Evolutionary conservation across 2,888 invertebrate species (phyloP).

Genomic region (Ophion ellenae): DNA sequence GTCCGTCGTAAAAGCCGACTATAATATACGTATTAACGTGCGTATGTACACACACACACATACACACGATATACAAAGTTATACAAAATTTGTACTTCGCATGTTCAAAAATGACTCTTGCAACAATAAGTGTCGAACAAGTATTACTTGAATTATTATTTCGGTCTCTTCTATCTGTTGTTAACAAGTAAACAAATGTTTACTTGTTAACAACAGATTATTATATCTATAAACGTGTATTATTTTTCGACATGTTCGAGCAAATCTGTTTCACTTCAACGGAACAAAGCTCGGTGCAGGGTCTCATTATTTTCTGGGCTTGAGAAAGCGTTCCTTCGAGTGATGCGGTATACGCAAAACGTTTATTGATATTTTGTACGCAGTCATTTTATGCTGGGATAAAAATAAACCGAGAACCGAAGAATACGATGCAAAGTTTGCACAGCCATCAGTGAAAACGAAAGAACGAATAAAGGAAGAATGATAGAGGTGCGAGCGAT

Average conservation of each 20-base stretch:
- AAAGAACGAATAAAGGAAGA: conserved; percentile 33
- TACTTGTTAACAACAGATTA: too few relatives aligned
- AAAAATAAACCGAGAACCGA: conserved; percentile 46
- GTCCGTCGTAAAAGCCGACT: conserved; percentile 34
- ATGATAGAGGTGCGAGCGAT: conserved; percentile 19
- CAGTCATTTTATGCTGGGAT: conserved; percentile 14
- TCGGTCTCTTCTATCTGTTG: not conserved
- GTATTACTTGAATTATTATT: not conserved
- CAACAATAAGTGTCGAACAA: too few relatives aligned
- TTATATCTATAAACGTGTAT: too few relatives aligned
- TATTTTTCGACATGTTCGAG: too few relatives aligned
- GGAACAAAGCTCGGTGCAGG: too few relatives aligned
- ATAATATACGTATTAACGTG: conserved; percentile 9
- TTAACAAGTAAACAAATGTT: too few relatives aligned
- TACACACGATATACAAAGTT: too few relatives aligned
- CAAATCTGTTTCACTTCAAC: too few relatives aligned
- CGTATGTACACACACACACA: not conserved
- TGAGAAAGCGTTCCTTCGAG: not conserved
- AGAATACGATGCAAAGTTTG: conserved; percentile 17
- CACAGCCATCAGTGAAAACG: not conserved
- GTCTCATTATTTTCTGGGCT: not conserved
- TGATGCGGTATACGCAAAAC: not conserved
- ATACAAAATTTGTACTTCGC: too few relatives aligned
- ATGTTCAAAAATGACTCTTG: too few relatives aligned
- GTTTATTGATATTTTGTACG: conserved; percentile 14